Evolutionary conservation across 1,140 invertebrate genomes (phyloP), one percentile per base, ranked within the genome.

Genomic region (Steinernema khuongi): DNA sequence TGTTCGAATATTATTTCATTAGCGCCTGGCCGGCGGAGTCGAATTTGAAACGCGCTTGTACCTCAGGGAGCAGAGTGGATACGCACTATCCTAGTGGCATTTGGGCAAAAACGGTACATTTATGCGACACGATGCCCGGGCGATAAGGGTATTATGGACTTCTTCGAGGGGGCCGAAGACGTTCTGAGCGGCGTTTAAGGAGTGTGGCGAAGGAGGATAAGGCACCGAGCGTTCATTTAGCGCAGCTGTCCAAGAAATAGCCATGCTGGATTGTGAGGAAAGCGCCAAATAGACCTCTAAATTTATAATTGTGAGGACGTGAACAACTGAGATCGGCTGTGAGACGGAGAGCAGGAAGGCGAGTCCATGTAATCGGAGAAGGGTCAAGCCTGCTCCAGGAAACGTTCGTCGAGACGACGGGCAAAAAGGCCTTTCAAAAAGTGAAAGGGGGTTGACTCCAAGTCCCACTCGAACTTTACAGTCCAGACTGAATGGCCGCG

Each of bases 221-320:
- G 26, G 50, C 50, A 60, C 14, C 26, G 50, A 22, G 22, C 26
- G 50, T 60, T 60, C 11, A 60, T 60, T 26, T 60, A 60, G 50
- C 50, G 50, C 50, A 60, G 50, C 50, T 60, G 50, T 60, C 22
- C 11, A 60, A 60, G 11, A 60, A 60, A 60, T 60, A 60, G 22
- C 11, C 26, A 22, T 22, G 14, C 11, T 17, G 50, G 22, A 60
- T 60, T 11, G 50, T 22, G 50, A 4, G 19, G 14, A 60, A 60
- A 22, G 26, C 4, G 4, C 50, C 50, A 60, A 26, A 60, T 60
- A 60, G 50, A 60, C 22, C 11, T 60, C 50, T 22, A 60, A 60
- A 60, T 60, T 60, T 22, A 60, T 60, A 60, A 60, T 60, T 60
- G 4, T 60, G 50, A 60, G 50, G 22, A 60, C 50, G 26, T 60